Conservation (phyloP, 1,140 invertebrate species). For the Arion vulgaris region DNA sequence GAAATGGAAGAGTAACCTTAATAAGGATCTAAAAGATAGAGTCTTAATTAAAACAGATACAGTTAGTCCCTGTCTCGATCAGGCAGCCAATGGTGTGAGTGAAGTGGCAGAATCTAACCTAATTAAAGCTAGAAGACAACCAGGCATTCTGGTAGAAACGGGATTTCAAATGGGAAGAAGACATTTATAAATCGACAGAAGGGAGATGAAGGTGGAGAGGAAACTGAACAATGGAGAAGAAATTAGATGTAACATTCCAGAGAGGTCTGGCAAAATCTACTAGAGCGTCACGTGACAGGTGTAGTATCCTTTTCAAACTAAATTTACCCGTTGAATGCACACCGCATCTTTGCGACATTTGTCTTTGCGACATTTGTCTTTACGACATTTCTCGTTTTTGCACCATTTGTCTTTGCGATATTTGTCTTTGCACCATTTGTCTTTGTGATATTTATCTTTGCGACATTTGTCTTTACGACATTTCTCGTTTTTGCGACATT, state of each 20-base stretch:
- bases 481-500: too few relatives aligned
- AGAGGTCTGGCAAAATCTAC: not conserved
- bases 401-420: too few relatives aligned
- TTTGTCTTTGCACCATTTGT: too few relatives aligned
- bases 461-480: too few relatives aligned
- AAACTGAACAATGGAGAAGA: not conserved
- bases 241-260: not conserved
- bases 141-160: not conserved
- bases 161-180: not conserved
- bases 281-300: not conserved
- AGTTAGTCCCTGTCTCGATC: not conserved
- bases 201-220: not conserved
- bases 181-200: not conserved
- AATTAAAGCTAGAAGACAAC: conserved; percentile 2
- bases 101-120: not conserved
- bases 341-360: too few relatives aligned
- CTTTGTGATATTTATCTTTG: too few relatives aligned
- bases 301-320: not conserved
- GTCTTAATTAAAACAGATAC: conserved; percentile 9
- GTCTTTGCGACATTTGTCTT: too few relatives aligned
- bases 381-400: too few relatives aligned
- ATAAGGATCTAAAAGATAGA: not conserved
- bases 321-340: not conserved
- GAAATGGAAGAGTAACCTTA: conserved; percentile 3
- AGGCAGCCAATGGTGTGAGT: not conserved